phyloP scores from a whole-genome alignment of 1,140 invertebrate genomes.

The Parasteatoda tepidariorum region DNA sequence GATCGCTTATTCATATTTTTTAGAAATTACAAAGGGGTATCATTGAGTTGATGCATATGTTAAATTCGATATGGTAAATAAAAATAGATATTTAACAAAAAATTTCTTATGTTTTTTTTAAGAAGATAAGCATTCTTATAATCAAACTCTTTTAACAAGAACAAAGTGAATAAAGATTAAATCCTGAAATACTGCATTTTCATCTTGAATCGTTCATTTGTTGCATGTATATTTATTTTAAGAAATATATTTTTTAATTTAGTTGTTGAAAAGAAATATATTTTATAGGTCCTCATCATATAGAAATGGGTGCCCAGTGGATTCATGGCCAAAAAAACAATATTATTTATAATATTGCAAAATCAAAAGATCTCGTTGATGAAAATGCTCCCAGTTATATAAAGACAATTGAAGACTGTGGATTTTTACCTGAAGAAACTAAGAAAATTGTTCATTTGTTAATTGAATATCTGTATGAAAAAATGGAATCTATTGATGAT shows the following conservation, averaged over 20 bases:
- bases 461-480: constrained; percentile 33
- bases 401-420: not conserved
- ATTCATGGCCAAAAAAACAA: constrained; percentile 86
- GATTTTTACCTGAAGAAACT: not conserved
- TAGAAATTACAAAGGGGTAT: too few relatives aligned
- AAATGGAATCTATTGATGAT: constrained; percentile 8
- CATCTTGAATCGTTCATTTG: too few relatives aligned
- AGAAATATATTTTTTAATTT: not conserved
- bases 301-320: constrained; percentile 90
- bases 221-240: not conserved
- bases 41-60: too few relatives aligned
- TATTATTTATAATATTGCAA: constrained; percentile 73
- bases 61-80: too few relatives aligned
- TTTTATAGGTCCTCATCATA: constrained; percentile 69
- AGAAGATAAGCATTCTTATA: not conserved
- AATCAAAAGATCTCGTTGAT: constrained; percentile 38
- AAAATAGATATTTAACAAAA: too few relatives aligned
- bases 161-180: not conserved
- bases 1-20: too few relatives aligned
- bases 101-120: too few relatives aligned
- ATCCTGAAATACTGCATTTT: not conserved
- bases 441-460: not conserved
- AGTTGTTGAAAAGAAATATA: constrained; percentile 43
- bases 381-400: not conserved
- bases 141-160: not conserved